Evolutionary conservation across 2,113 vertebrate genomes (phyloP).

Genomic region (Callocephalon fimbriatum): DNA sequence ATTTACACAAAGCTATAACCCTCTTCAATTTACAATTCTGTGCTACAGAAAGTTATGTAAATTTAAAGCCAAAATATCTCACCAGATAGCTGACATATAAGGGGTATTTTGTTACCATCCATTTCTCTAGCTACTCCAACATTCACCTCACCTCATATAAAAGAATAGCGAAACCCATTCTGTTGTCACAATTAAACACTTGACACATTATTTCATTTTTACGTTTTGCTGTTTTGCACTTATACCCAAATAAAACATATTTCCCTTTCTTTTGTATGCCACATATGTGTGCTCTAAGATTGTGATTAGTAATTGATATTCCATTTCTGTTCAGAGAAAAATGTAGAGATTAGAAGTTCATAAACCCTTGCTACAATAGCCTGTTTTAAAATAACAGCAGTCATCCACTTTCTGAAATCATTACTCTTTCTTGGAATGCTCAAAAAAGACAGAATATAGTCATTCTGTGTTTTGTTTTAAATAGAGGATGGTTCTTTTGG

Average conservation of each 20-base stretch:
- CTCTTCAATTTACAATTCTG: background rate
- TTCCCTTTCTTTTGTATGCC: background rate
- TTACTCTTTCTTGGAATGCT: background rate
- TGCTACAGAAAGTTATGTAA: background rate
- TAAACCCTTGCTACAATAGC: background rate
- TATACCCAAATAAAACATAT: background rate
- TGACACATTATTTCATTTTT: background rate
- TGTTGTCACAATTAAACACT: background rate
- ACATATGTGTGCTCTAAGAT: background rate
- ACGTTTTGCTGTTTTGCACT: background rate
- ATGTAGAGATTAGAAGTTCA: background rate
- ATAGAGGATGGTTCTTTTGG: background rate
- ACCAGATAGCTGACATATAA: background rate
- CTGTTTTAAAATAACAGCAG: background rate
- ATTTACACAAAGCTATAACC: background rate
- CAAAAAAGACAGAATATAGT: background rate
- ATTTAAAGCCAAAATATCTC: background rate
- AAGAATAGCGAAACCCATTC: background rate
- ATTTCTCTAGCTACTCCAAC: background rate
- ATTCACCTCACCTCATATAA: background rate
- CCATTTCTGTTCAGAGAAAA: background rate
- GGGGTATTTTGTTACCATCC: background rate
- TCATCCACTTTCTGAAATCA: background rate
- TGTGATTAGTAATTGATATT: background rate
- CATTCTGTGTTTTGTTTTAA: background rate